Base-by-base conservation (phyloP, 2,113 vertebrate species). In the Dasyprocta punctata region DNA sequence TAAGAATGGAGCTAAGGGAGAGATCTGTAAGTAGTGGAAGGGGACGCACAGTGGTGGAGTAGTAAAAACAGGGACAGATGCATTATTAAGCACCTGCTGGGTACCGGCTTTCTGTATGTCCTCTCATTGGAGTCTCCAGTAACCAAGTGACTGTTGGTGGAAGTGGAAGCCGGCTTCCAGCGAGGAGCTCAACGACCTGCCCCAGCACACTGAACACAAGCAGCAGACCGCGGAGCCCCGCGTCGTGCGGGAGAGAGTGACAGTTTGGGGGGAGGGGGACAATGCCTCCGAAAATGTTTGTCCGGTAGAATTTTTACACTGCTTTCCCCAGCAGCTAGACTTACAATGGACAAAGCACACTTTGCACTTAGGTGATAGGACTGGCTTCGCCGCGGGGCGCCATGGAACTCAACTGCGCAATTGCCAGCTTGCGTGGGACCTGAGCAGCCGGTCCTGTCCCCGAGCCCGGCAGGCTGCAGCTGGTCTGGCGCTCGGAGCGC, bases 331-430 rank as follows among this genome's bases (percentile, higher is more conserved):
- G 82, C 17, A 13, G 54, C 56, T 13, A 2, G 75, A 13, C 22
- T 44, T 10, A 4, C 3, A 24, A 36, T 14, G 17, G 67, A 56
- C 56, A 63, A 47, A 38, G 20, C 10, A 41, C 77, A 4, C 69
- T 38, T 38, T 8, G 81, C 41, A 67, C 61, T 38, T 6, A 4
- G 47, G 6, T 17, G 22, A 38, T 3, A 13, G 54, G 19, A 22
- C 63, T 19, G 54, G 44, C 24, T 47, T 30, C 28, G 16, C 30
- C 11, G 17, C 38, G 1, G 12, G 20, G 63, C 30, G n/a, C 3
- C 17, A 6, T 2, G 44, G 58, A 67, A 14, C 44, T n/a, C 44
- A 14, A 13, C 28, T 0, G 49, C 0, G 10, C 61, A 12, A 4
- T 44, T 36, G 6, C 1, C 1, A 13, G 22, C 11, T 0, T 3